These are phyloP conservation scores for Prunella himalayana DNA, from an alignment of 2,113 vertebrate genomes.

Conservation along the genomic window DNA sequence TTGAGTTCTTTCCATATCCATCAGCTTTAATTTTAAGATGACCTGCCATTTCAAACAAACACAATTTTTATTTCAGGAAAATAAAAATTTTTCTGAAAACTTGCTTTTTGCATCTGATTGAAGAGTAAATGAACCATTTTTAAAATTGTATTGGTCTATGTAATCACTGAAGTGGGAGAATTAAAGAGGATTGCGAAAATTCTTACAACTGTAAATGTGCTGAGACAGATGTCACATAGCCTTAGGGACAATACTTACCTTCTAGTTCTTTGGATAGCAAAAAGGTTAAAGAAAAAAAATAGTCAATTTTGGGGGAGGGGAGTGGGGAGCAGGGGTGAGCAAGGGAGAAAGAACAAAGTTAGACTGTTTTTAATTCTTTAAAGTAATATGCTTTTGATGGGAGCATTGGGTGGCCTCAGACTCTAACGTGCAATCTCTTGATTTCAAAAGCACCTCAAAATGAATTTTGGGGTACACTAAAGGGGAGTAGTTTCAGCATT, in stretches of 20 bases:
- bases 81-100: background rate
- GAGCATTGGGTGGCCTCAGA: background rate
- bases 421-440: accelerated
- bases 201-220: background rate
- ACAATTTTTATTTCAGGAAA: too few species aligned
- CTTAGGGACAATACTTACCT: background rate
- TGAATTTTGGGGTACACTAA: background rate
- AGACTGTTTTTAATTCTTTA: background rate
- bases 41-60: background rate
- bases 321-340: background rate
- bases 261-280: background rate
- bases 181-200: background rate
- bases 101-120: background rate
- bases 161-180: background rate
- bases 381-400: background rate
- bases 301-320: accelerated
- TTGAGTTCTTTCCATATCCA: background rate
- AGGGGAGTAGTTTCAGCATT: background rate
- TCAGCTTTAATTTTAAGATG: background rate
- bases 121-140: background rate
- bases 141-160: background rate
- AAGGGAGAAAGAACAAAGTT: background rate
- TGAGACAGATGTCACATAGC: background rate
- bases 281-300: background rate
- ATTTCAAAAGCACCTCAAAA: background rate